Percentiles rank a stretch among this genome's conserved stretches.
These are phyloP conservation scores for Drosophila mayaguana DNA, from an alignment of 2,888 invertebrate species.

Conservation along the genomic window DNA sequence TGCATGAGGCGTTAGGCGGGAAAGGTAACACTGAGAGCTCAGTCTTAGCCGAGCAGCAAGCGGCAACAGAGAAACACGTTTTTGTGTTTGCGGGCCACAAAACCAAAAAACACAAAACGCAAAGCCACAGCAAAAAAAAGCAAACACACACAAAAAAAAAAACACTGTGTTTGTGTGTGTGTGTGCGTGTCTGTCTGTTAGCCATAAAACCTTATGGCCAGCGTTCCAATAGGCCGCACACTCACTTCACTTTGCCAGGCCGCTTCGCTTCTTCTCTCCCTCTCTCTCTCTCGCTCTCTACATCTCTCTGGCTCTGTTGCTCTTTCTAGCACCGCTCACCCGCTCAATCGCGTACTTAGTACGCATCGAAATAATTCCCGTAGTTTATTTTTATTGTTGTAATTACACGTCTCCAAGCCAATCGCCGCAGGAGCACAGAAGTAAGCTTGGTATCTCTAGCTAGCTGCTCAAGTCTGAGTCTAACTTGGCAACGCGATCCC, in stretches of 20 bases:
- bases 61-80: slow-evolving; percentile 69
- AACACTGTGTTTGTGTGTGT: slow-evolving; percentile 28
- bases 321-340: neutral
- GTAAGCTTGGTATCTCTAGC: slow-evolving; percentile 22
- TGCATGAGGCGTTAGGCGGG: slow-evolving; percentile 12
- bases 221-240: slow-evolving; percentile 78
- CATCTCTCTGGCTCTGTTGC: neutral
- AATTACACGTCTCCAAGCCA: slow-evolving; percentile 71
- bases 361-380: slow-evolving; percentile 74
- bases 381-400: slow-evolving; percentile 80
- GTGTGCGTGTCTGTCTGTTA: slow-evolving; percentile 31
- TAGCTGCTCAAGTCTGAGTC: slow-evolving; percentile 20
- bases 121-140: slow-evolving; percentile 30
- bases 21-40: slow-evolving; percentile 7
- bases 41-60: slow-evolving; percentile 20
- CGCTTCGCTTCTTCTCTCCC: slow-evolving; percentile 5
- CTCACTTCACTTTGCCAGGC: slow-evolving; percentile 11
- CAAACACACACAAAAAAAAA: slow-evolving; percentile 35
- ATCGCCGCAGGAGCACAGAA: slow-evolving; percentile 46
- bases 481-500: slow-evolving; percentile 57
- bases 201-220: slow-evolving; percentile 78
- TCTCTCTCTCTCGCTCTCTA: slow-evolving; percentile 24
- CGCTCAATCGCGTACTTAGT: slow-evolving; percentile 50
- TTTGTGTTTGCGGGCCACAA: slow-evolving; percentile 70
- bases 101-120: slow-evolving; percentile 45